Evolutionary conservation across 2,888 invertebrate genomes (phyloP), one percentile per base, ranked within the genome.

Genomic region (Drosophila phalerata): DNA sequence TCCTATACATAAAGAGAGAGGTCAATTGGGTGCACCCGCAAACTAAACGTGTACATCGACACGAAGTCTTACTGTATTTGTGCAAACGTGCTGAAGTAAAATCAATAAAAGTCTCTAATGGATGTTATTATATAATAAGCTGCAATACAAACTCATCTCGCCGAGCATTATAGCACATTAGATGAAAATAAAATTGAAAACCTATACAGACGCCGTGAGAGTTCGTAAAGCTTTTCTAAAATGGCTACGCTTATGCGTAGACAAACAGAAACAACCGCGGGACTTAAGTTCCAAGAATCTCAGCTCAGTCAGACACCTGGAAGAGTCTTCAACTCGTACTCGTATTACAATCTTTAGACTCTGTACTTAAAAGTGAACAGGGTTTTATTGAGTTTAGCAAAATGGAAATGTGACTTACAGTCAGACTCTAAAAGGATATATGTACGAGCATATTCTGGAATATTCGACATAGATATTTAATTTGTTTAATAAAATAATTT

Each of bases 121-220:
- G 77, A 79, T 84, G 81, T 87, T 82, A 83, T 85, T 90, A 89
- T 85, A 85, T 82, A 87, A 90, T 89, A 87, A 90, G 89, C 82
- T 69, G 67, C 58, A 64, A 66, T 79, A 69, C 84, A 85, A 85
- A 81, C 89, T 81, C 88, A 71, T 75, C 69, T 77, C 79, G 57
- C 40, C 70, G 65, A 58, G 74, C 85, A 81, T 77, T 70, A 73
- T 79, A 81, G 73, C 71, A 68, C 79, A 79, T 77, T 79, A 77
- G 82, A 73, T 75, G 58, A 45, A 69, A 77, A 79, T 74, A 77
- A 71, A 76, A 68, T 63, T 25, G 49, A 32, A 47, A 38, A 32
- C 53, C 48, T 19, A 25, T 40, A 58, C 51, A 51, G 51, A 38
- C 60, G 42, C 13, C 8, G 42, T 11, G n/a, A 34, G 25, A 22